A percentile compares a stretch with the other conserved stretches of the same genome.
phyloP scores from a whole-genome alignment of 1,140 invertebrate species.

The Drosophila pandora region DNA sequence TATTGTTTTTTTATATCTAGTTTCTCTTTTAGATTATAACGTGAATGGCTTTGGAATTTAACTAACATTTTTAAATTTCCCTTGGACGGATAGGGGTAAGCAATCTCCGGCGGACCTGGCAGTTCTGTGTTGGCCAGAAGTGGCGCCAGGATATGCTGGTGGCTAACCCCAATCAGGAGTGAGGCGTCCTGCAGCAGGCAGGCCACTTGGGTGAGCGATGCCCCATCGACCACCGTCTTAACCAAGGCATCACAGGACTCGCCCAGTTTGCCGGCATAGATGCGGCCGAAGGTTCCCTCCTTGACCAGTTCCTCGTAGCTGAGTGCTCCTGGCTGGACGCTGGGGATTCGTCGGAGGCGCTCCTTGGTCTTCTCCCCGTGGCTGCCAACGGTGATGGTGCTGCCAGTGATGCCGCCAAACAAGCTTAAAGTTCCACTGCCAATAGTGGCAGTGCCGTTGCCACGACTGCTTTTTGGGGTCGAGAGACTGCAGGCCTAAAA shows the following conservation, averaged over 20 bases:
- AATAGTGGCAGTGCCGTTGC: conserved; percentile 76
- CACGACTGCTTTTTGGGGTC: conserved; percentile 75
- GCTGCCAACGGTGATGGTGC: conserved; percentile 73
- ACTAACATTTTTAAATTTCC: conserved; percentile 95
- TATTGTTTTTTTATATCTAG: neutral
- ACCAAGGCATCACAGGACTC: conserved; percentile 91
- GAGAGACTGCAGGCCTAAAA: conserved; percentile 84
- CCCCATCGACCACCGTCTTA: conserved; percentile 93
- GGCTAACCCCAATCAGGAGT: conserved; percentile 91
- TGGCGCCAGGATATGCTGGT: conserved; percentile 92
- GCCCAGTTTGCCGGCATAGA: conserved; percentile 90
- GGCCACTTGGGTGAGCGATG: conserved; percentile 92
- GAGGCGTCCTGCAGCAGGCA: conserved; percentile 93
- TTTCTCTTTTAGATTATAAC: neutral
- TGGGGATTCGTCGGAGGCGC: conserved; percentile 87
- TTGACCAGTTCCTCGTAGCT: conserved; percentile 87
- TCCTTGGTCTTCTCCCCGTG: conserved; percentile 85
- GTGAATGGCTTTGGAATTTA: neutral
- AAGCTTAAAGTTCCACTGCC: conserved; percentile 77
- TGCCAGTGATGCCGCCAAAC: conserved; percentile 68
- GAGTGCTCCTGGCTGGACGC: conserved; percentile 87
- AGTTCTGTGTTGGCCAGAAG: conserved; percentile 92
- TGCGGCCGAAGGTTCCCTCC: conserved; percentile 93
- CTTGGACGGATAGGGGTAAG: conserved; percentile 91
- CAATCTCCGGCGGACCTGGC: conserved; percentile 89